Conservation (phyloP, 92 coral and sea anemone genomes). For the Montipora capitata region DNA sequence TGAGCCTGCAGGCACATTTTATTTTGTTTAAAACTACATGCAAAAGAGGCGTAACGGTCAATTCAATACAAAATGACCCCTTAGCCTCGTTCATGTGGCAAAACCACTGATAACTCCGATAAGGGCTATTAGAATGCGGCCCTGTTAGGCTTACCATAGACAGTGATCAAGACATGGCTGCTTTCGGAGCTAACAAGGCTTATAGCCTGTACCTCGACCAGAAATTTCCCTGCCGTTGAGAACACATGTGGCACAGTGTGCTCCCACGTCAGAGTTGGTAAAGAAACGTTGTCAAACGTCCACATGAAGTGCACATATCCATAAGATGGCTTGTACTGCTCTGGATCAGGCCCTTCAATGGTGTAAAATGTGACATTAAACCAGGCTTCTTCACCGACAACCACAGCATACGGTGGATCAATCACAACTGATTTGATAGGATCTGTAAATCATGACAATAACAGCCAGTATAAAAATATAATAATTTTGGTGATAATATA, state of each 20-base stretch:
- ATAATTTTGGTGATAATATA: neutral
- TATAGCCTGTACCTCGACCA: constrained; percentile 59
- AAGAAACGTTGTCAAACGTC: constrained; percentile 48
- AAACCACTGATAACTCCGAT: too few species aligned
- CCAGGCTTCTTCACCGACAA: constrained; percentile 52
- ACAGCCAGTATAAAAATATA: neutral
- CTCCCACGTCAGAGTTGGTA: constrained; percentile 71
- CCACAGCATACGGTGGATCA: constrained; percentile 76
- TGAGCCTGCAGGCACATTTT: too few species aligned
- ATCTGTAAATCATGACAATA: constrained; percentile 9
- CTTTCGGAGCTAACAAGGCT: constrained; percentile 46
- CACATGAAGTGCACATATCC: constrained; percentile 82
- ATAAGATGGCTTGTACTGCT: constrained; percentile 13
- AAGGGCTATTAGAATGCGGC: too few species aligned
- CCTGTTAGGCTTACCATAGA: constrained; percentile 60
- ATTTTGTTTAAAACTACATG: too few species aligned
- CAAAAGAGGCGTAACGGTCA: too few species aligned
- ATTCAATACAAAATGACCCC: too few species aligned
- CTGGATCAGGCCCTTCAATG: neutral
- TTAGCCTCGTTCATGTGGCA: too few species aligned
- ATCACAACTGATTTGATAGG: constrained; percentile 33
- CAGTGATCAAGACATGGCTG: constrained; percentile 23
- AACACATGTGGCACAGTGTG: constrained; percentile 47
- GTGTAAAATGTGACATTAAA: constrained; percentile 69
- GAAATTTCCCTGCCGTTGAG: constrained; percentile 54